Evolutionary conservation across 2,797 vertebrate species (phyloP).

Genomic region (Myoxocephalus aenaeus): DNA sequence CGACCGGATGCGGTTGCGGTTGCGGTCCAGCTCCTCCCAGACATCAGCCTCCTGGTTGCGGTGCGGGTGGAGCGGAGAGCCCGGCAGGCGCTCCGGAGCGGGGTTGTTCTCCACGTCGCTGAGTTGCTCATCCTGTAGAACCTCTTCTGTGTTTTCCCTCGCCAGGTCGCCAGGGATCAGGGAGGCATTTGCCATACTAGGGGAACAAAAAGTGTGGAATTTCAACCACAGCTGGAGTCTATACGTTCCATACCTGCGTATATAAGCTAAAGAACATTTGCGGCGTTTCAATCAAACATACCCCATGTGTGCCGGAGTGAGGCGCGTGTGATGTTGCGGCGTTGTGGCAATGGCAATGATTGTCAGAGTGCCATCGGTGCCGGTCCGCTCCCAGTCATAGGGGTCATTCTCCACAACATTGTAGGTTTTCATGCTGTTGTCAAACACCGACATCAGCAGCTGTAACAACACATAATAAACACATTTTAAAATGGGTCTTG

Average conservation of each 20-base stretch:
- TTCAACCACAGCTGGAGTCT: not conserved
- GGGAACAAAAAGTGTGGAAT: constrained; percentile 1
- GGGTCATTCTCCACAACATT: constrained; percentile 96
- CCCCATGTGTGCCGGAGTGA: constrained; percentile 96
- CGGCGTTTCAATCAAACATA: constrained; percentile 65
- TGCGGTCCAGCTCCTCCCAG: constrained; percentile 98
- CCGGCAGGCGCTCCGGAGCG: constrained; percentile 86
- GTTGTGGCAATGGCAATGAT: constrained; percentile 91
- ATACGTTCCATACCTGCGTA: not conserved
- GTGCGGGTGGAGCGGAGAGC: constrained; percentile 86
- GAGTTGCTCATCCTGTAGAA: constrained; percentile 97
- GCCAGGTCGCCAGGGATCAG: constrained; percentile 94
- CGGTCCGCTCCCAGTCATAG: constrained; percentile 97
- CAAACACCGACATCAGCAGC: constrained; percentile 97
- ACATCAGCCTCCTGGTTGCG: constrained; percentile 94
- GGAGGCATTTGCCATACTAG: constrained; percentile 96
- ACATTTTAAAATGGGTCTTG: not conserved
- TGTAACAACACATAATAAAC: constrained; percentile 62
- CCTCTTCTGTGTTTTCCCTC: constrained; percentile 98
- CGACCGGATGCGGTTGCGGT: constrained; percentile 91
- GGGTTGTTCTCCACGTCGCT: constrained; percentile 96
- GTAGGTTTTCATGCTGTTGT: constrained; percentile 96
- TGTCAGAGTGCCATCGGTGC: constrained; percentile 90
- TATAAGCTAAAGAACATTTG: not conserved
- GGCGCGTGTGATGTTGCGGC: constrained; percentile 94